Base-by-base conservation (phyloP, 2,113 vertebrate genomes). In the Nycticebus coucang region DNA sequence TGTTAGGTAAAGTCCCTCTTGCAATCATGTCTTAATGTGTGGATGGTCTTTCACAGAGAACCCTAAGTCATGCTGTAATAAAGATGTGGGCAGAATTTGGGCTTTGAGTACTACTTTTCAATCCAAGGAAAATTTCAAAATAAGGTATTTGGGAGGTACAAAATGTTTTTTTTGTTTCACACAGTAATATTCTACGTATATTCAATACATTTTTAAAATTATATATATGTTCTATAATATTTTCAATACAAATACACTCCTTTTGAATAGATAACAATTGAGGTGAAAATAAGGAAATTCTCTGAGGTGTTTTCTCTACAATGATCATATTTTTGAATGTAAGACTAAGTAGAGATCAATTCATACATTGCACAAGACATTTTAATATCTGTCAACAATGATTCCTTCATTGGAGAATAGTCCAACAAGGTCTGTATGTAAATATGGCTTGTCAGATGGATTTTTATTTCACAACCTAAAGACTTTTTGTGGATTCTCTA, bases 341-440 rank as follows among this genome's bases (percentile, higher is more conserved):
- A 95, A 93, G 9, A 60, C 21, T 69, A 93, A 79, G 4, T 71
- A 71, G 92, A 93, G 12, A 93, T 87, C 14, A 93, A 93, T 91
- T 94, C 21, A 88, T 75, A 83, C 21, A 88, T 75, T 80, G 80
- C 4, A 87, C 4, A 64, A 77, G 35, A 87, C n/a, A 82, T 75
- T 94, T 95, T 89, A 84, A 59, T 50, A 94, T 93, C 6, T 77
- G n/a, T 84, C 21, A 92, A 90, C 15, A 91, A 84, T 77, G 30
- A 89, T 30, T 69, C 35, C 66, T 75, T 88, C 45, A 68, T 15
- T 89, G 45, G 53, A 55, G 35, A 94, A 90, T n/a, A 89, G 30
- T 84, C n/a, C 89, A 60, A 96, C 50, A 85, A 86, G 33, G 6
- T 87, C 68, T 92, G 4, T 87, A 59, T 50, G 10, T 90, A 95